A percentile compares a stretch with the other conserved stretches of the same genome.
Conservation (phyloP, 2,888 invertebrate species). For the Acanthosepion esculentum region DNA sequence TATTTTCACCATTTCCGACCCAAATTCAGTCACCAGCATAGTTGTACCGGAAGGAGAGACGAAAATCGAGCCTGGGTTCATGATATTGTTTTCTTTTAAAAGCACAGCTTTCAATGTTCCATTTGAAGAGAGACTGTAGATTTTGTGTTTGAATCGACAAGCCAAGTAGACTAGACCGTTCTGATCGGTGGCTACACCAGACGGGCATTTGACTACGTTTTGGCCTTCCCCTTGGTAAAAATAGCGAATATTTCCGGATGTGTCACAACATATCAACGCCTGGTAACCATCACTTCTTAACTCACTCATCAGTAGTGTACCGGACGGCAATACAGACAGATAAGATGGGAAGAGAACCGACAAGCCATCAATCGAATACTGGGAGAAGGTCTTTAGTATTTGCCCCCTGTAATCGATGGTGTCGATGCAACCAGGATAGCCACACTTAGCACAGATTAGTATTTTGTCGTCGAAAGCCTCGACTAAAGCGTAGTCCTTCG, state of each 20-base stretch:
- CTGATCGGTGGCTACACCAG: not conserved
- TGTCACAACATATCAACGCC: not conserved
- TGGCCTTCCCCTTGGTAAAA: constrained; percentile 34
- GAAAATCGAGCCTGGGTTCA: not conserved
- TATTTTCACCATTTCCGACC: constrained; percentile 36
- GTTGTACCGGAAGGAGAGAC: not conserved
- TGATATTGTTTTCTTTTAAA: not conserved
- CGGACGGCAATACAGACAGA: not conserved
- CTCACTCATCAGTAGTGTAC: not conserved
- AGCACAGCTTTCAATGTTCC: not conserved
- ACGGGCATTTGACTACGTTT: not conserved
- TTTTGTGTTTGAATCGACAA: not conserved
- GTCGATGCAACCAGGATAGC: constrained; percentile 10
- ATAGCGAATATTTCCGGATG: not conserved
- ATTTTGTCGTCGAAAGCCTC: not conserved
- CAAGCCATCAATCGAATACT: not conserved
- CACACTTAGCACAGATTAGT: constrained; percentile 14
- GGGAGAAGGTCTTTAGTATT: not conserved
- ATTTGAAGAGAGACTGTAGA: not conserved
- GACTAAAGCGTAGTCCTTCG: constrained; percentile 35
- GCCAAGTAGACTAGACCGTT: not conserved
- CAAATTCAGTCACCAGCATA: not conserved
- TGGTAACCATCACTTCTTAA: constrained; percentile 41
- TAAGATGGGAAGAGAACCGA: not conserved
- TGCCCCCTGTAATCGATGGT: constrained; percentile 1